Evolutionary conservation across 2,888 invertebrate genomes (phyloP).

Genomic region (Gymnosoma rotundatum): DNA sequence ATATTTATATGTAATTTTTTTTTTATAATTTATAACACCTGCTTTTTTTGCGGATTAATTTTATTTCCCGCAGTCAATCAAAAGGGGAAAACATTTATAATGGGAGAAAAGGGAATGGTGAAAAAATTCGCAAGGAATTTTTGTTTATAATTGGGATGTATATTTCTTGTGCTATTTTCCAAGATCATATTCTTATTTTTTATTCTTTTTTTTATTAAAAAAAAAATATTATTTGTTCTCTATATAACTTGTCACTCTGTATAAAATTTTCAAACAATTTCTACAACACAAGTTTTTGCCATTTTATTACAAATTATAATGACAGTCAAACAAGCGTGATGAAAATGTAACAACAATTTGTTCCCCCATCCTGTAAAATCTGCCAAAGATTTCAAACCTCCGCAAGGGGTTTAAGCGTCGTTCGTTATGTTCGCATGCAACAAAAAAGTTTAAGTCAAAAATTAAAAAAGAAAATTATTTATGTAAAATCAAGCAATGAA

Average conservation of each 20-base stretch:
- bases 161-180: too few relatives aligned
- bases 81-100: too few relatives aligned
- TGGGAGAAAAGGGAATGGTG: too few relatives aligned
- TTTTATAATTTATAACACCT: too few relatives aligned
- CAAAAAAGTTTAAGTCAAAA: constrained; percentile 46
- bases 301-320: constrained; percentile 67
- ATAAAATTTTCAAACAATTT: neutral
- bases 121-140: too few relatives aligned
- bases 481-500: constrained; percentile 43
- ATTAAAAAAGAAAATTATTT: constrained; percentile 51
- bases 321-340: constrained; percentile 68
- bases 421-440: constrained; percentile 2
- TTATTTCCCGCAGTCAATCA: too few relatives aligned
- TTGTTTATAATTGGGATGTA: too few relatives aligned
- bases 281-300: constrained; percentile 52
- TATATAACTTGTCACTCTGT: constrained; percentile 11
- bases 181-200: too few relatives aligned
- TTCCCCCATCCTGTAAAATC: constrained; percentile 25
- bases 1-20: too few relatives aligned
- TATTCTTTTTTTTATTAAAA: too few relatives aligned
- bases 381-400: constrained; percentile 13
- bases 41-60: too few relatives aligned
- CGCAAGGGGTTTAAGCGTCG: constrained; percentile 29
- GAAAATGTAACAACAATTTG: constrained; percentile 64
- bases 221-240: neutral